These are phyloP conservation scores for Dipodomys merriami DNA, from an alignment of 2,113 vertebrate genomes.

Conservation along the genomic window DNA sequence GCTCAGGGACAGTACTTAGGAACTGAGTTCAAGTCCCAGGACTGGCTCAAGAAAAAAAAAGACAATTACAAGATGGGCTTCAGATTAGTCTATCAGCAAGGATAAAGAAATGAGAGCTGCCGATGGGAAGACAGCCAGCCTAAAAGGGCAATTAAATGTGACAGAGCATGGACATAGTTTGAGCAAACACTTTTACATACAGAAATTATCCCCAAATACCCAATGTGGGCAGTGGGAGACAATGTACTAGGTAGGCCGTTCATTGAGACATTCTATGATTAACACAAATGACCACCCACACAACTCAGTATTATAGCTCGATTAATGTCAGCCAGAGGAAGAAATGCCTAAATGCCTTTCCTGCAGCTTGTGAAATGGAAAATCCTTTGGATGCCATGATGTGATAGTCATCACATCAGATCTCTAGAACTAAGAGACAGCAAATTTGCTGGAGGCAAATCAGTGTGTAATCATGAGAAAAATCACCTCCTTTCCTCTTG, in stretches of 20 bases:
- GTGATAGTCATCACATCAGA: not conserved
- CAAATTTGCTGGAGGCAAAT: not conserved
- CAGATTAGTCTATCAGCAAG: slow-evolving; percentile 1
- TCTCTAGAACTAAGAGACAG: not conserved
- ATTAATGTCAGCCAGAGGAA: slow-evolving; percentile 8
- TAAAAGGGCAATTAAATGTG: not conserved
- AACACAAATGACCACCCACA: not conserved
- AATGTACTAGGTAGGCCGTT: not conserved
- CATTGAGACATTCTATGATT: not conserved
- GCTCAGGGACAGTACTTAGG: too few relatives aligned
- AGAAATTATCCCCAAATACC: not conserved
- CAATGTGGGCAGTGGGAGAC: not conserved
- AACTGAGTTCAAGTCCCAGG: too few relatives aligned
- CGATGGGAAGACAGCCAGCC: not conserved
- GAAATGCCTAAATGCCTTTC: not conserved
- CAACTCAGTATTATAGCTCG: not conserved
- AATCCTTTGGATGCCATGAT: not conserved
- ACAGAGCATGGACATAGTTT: slow-evolving; percentile 22
- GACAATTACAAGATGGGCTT: not conserved
- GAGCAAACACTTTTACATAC: not conserved
- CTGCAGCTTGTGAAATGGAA: slow-evolving; percentile 3
- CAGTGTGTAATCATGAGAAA: not conserved
- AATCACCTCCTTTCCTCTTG: not conserved
- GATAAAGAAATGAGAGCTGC: slow-evolving; percentile 23
- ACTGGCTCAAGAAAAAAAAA: too few relatives aligned